phyloP scores from a whole-genome alignment of 2,888 invertebrate species.

The Lepeophtheirus nordmannii region DNA sequence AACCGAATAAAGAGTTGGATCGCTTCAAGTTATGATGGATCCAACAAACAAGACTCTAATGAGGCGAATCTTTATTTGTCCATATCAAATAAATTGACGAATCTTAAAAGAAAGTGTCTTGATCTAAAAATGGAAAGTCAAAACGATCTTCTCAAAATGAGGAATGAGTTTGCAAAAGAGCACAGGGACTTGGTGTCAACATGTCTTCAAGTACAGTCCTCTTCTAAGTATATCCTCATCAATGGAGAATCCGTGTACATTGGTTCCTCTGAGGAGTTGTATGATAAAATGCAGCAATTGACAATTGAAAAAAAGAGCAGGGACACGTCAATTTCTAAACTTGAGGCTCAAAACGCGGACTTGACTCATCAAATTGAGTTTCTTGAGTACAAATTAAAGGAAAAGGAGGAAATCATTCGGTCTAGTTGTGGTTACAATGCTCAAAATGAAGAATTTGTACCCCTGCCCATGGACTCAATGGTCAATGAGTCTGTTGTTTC shows the following conservation, averaged over 20 bases:
- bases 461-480: not conserved
- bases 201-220: conserved; percentile 6
- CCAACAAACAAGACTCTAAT: not conserved
- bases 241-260: not conserved
- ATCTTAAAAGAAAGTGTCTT: not conserved
- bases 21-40: not conserved
- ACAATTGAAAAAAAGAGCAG: not conserved
- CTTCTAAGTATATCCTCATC: not conserved
- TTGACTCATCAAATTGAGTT: not conserved
- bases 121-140: conserved; percentile 11
- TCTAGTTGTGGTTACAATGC: too few species aligned
- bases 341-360: not conserved
- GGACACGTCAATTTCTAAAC: not conserved
- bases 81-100: not conserved
- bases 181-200: not conserved
- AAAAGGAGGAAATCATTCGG: not conserved
- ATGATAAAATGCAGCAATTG: not conserved
- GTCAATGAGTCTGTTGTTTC: not conserved
- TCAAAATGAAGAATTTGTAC: not conserved
- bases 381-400: not conserved
- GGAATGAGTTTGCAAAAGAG: conserved; percentile 9
- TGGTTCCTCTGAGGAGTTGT: conserved; percentile 11
- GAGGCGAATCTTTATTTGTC: not conserved
- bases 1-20: not conserved
- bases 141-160: conserved; percentile 5